Conservation (phyloP, 1,140 invertebrate genomes). For the Pemphigus obesinymphae region DNA sequence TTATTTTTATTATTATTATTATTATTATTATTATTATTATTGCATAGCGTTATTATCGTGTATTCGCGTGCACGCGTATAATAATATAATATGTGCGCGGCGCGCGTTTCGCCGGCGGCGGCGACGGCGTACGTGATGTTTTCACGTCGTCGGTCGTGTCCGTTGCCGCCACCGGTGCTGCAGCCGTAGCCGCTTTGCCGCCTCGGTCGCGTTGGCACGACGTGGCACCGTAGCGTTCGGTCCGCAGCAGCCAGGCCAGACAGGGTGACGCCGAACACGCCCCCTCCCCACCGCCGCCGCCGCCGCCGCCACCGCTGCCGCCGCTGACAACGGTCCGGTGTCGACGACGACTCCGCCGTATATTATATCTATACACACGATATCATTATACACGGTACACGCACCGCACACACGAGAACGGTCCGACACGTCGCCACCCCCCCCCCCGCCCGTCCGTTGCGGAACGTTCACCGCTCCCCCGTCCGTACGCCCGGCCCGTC, state of each 20-base stretch:
- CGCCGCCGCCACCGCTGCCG: background rate
- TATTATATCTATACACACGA: background rate
- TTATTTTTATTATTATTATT: too few relatives aligned
- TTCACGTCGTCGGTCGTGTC: conserved; percentile 1
- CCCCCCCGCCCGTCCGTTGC: background rate
- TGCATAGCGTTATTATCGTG: too few relatives aligned
- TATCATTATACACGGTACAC: background rate
- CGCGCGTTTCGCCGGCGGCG: too few relatives aligned
- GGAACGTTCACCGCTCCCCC: background rate
- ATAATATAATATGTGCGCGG: too few relatives aligned
- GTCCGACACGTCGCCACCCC: background rate
- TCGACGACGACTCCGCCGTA: background rate
- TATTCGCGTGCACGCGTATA: too few relatives aligned
- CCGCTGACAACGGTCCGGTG: background rate
- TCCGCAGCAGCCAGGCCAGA: conserved; percentile 63
- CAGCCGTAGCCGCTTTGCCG: too few relatives aligned
- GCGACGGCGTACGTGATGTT: conserved; percentile 30
- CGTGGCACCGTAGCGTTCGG: conserved; percentile 15
- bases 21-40: too few relatives aligned
- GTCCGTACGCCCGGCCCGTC: background rate
- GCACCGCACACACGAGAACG: background rate
- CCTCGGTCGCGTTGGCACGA: background rate
- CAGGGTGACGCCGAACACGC: conserved; percentile 60
- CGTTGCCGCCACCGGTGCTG: too few relatives aligned
- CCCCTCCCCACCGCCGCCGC: conserved; percentile 29